Percentiles rank a stretch among this genome's conserved stretches.
Conservation (phyloP, 2,888 invertebrate genomes). For the Euproctis similis region DNA sequence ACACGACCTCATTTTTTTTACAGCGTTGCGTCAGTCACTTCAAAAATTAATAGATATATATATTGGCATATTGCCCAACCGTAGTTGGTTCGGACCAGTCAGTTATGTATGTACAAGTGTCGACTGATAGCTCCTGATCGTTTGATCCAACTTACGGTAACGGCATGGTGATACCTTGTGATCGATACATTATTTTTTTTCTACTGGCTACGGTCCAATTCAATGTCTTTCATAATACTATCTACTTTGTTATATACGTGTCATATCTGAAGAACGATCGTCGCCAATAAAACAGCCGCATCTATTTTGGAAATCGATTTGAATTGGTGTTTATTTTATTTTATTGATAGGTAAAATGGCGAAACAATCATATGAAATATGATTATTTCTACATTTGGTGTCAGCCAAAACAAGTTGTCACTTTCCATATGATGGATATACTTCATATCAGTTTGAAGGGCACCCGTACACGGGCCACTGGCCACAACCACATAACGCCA, state of each 20-base stretch:
- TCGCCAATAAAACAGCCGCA: conserved; percentile 20
- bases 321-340: too few relatives aligned
- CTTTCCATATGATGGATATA: too few relatives aligned
- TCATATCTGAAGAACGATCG: conserved; percentile 13
- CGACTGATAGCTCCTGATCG: conserved; percentile 17
- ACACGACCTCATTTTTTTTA: conserved; percentile 29
- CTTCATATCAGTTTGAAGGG: too few relatives aligned
- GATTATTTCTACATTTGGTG: too few relatives aligned
- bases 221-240: conserved; percentile 10
- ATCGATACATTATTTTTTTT: conserved; percentile 3
- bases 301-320: conserved; percentile 28
- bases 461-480: too few relatives aligned
- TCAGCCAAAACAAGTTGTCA: too few relatives aligned
- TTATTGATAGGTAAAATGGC: too few relatives aligned
- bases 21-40: conserved; percentile 35
- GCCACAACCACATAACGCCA: too few relatives aligned
- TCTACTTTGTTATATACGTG: conserved; percentile 15
- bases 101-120: conserved; percentile 14
- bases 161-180: conserved; percentile 7
- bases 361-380: too few relatives aligned
- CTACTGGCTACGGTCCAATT: conserved; percentile 4
- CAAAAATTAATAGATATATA: conserved; percentile 37
- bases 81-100: conserved; percentile 11
- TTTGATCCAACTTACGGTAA: conserved; percentile 16
- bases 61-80: conserved; percentile 48